Conservation (phyloP, 2,113 vertebrate species). For the Tautogolabrus adspersus region DNA sequence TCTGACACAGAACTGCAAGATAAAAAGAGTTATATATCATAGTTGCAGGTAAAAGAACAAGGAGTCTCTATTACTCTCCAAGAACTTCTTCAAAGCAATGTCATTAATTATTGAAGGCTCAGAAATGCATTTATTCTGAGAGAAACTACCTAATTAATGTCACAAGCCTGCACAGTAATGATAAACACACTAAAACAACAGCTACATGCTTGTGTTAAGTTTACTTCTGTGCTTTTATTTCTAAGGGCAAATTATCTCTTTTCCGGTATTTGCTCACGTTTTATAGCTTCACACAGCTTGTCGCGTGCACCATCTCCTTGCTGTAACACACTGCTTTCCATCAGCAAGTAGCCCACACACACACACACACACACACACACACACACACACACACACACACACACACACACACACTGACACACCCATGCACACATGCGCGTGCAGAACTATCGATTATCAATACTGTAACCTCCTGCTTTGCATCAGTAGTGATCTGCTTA, state of each 20-base stretch:
- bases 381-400: not conserved
- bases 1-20: no score
- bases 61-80: no score
- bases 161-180: no score
- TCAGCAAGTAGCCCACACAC: not conserved
- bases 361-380: not conserved
- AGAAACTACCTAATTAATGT: no score
- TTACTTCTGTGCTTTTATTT: slow-evolving; percentile 40
- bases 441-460: slow-evolving; percentile 3
- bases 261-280: slow-evolving; percentile 32
- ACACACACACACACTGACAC: not conserved
- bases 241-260: not conserved
- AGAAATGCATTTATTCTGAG: no score
- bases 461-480: not conserved
- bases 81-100: no score
- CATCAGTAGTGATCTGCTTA: slow-evolving; percentile 21
- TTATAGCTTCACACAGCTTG: slow-evolving; percentile 36
- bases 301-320: slow-evolving; percentile 78
- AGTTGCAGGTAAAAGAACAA: no score
- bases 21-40: no score
- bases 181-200: no score
- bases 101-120: no score
- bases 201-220: not conserved
- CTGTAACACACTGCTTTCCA: not conserved
- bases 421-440: not conserved